Evolutionary conservation across 1,140 invertebrate genomes (phyloP).

Genomic region (Apis laboriosa): DNA sequence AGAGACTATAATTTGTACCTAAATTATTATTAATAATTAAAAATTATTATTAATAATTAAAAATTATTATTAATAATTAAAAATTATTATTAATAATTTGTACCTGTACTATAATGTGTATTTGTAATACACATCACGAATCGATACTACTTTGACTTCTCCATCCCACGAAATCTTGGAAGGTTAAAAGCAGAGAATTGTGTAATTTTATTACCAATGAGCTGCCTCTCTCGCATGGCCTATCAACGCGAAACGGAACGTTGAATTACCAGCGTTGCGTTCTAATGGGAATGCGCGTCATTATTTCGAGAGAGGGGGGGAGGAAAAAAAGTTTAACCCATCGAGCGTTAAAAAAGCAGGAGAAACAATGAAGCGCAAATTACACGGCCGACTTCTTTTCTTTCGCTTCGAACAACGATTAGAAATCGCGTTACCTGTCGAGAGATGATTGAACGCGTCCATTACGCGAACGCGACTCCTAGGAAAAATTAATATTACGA

Average conservation of each 20-base stretch:
- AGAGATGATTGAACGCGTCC: background rate
- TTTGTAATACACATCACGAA: too few relatives aligned
- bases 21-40: too few relatives aligned
- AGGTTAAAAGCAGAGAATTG: background rate
- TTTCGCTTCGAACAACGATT: constrained; percentile 18
- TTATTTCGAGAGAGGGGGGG: background rate
- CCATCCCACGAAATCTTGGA: background rate
- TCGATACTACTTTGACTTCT: background rate
- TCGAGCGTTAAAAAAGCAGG: background rate
- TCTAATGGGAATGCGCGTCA: constrained; percentile 3
- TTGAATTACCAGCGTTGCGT: constrained; percentile 1
- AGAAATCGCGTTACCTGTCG: constrained; percentile 8
- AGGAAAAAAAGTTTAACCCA: background rate
- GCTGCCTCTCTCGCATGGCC: background rate
- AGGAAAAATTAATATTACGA: constrained; percentile 34
- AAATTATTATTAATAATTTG: too few relatives aligned
- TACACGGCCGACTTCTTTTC: constrained; percentile 12
- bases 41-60: too few relatives aligned
- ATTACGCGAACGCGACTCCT: background rate
- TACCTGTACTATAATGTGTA: too few relatives aligned
- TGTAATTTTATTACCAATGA: too few relatives aligned
- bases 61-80: too few relatives aligned
- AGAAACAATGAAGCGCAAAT: background rate
- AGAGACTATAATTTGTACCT: background rate
- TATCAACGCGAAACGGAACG: background rate